Percentiles rank a stretch among this genome's conserved stretches.
These are phyloP conservation scores for Agraylea sexmaculata DNA, from an alignment of 1,140 invertebrate genomes.

Conservation along the genomic window DNA sequence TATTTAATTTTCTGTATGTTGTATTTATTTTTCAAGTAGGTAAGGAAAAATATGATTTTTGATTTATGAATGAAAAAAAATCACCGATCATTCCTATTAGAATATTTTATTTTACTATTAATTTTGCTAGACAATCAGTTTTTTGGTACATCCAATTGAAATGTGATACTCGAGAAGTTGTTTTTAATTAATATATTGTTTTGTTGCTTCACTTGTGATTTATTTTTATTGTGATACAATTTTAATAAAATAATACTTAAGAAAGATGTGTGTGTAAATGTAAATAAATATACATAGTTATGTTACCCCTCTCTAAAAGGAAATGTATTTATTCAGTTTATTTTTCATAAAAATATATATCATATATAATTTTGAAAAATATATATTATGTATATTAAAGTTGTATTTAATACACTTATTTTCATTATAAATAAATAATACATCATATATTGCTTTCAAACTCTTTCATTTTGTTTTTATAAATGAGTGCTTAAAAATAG, in stretches of 20 bases:
- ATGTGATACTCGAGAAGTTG: too few relatives aligned
- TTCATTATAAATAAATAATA: slow-evolving; percentile 19
- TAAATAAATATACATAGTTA: background rate
- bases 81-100: too few relatives aligned
- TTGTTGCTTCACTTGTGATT: slow-evolving; percentile 10
- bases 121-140: slow-evolving; percentile 6
- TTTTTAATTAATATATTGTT: slow-evolving; percentile 3
- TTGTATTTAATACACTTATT: slow-evolving; percentile 17
- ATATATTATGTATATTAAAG: slow-evolving; percentile 6
- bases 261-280: background rate
- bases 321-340: slow-evolving; percentile 6
- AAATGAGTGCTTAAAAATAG: too few relatives aligned
- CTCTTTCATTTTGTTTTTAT: too few relatives aligned
- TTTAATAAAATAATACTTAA: slow-evolving; percentile 1
- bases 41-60: too few relatives aligned
- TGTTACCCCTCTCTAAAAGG: background rate
- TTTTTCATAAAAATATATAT: slow-evolving; percentile 1
- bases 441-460: slow-evolving; percentile 7
- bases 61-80: too few relatives aligned
- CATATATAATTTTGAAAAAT: background rate
- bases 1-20: too few relatives aligned
- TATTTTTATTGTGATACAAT: slow-evolving; percentile 13
- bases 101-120: too few relatives aligned
- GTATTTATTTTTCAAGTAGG: too few relatives aligned
- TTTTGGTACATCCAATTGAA: too few relatives aligned